Evolutionary conservation across 37 sponge, comb jelly and placozoan genomes (phyloP).

Genomic region (Halichondria panicea): DNA sequence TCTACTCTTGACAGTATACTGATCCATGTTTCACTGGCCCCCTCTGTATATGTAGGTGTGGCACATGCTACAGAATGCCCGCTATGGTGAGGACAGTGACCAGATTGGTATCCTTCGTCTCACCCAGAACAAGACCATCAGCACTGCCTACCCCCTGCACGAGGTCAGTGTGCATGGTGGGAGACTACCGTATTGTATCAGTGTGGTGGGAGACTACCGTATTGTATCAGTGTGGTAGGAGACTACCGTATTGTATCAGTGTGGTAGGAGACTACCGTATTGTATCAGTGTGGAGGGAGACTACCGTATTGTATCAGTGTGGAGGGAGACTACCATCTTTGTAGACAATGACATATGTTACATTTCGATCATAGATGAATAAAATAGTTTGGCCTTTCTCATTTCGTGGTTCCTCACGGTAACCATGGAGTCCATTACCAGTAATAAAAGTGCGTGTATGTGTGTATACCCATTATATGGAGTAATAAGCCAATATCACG

Average conservation of each 20-base stretch:
- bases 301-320: not conserved
- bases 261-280: not conserved
- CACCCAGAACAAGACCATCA: constrained; percentile 54
- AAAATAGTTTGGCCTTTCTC: too few relatives aligned
- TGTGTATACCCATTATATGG: not conserved
- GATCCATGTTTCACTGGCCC: not conserved
- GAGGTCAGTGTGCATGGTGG: constrained; percentile 43
- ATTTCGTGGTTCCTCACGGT: too few relatives aligned
- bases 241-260: not conserved
- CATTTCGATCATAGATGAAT: too few relatives aligned
- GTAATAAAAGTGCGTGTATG: too few relatives aligned
- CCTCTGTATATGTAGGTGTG: constrained; percentile 28
- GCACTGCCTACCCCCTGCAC: constrained; percentile 81
- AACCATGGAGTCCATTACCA: too few relatives aligned
- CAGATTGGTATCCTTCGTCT: constrained; percentile 78
- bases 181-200: not conserved
- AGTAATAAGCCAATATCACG: not conserved
- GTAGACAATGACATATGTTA: too few relatives aligned
- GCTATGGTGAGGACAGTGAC: constrained; percentile 63
- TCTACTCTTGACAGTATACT: not conserved
- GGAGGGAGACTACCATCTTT: too few relatives aligned
- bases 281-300: not conserved
- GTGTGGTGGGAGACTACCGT: not conserved
- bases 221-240: not conserved
- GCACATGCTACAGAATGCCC: constrained; percentile 50